phyloP scores from a whole-genome alignment of 2,888 invertebrate species.

The Coremacera marginata region DNA sequence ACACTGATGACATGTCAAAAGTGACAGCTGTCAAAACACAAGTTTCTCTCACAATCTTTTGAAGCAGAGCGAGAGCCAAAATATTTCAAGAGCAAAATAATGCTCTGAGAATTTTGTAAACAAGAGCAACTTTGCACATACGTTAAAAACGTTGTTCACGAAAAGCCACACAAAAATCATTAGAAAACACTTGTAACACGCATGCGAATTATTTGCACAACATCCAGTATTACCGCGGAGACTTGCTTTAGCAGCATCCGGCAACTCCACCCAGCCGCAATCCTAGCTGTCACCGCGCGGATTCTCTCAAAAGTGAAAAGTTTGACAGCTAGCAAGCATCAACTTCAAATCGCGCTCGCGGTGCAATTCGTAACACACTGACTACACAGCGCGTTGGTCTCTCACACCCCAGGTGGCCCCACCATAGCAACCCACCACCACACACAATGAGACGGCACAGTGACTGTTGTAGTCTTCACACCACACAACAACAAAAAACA shows the following conservation, averaged over 20 bases:
- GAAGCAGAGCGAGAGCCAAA: too few relatives aligned
- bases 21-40: conserved; percentile 41
- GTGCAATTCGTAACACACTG: not conserved
- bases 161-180: conserved; percentile 7
- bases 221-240: not conserved
- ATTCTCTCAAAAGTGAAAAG: not conserved
- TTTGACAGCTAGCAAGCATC: conserved; percentile 21
- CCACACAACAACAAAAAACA: not conserved
- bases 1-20: conserved; percentile 16
- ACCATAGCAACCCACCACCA: conserved; percentile 38
- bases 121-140: not conserved
- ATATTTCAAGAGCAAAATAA: conserved; percentile 22
- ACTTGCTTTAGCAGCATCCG: not conserved
- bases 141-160: not conserved
- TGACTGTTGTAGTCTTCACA: not conserved
- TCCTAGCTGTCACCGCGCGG: too few relatives aligned
- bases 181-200: conserved; percentile 23
- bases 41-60: not conserved
- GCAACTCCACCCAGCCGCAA: not conserved
- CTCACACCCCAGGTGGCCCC: not conserved
- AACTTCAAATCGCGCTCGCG: conserved; percentile 12
- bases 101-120: not conserved
- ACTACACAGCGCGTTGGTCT: not conserved
- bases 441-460: conserved; percentile 6
- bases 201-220: conserved; percentile 29